Conservation (phyloP, 2,888 invertebrate genomes). For the Macrosiphum euphorbiae region DNA sequence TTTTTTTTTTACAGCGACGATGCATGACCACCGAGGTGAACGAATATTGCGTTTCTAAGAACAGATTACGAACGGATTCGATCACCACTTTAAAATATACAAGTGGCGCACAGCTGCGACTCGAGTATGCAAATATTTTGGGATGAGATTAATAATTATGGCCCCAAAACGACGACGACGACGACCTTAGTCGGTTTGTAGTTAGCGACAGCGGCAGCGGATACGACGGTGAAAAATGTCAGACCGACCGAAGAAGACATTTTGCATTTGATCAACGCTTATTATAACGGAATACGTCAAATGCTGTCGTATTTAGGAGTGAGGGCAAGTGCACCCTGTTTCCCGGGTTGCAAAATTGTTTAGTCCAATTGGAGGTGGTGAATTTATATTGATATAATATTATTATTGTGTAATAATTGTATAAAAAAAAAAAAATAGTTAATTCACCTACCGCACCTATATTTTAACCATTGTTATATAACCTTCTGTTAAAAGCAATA, state of each 20-base stretch:
- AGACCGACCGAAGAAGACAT: background rate
- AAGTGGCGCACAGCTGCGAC: background rate
- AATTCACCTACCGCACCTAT: too few species aligned
- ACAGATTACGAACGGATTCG: background rate
- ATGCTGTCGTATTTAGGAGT: background rate
- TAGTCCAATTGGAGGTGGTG: too few species aligned
- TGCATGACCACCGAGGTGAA: background rate
- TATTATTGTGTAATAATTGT: too few species aligned
- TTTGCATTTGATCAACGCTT: background rate
- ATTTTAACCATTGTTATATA: too few species aligned
- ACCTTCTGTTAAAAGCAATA: too few species aligned
- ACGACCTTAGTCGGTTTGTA: background rate
- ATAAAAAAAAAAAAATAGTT: too few species aligned
- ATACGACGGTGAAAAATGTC: background rate
- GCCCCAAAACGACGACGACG: background rate
- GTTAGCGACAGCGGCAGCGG: background rate
- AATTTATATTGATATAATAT: too few species aligned
- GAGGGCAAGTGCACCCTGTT: too few species aligned
- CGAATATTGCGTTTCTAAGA: background rate
- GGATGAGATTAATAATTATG: background rate
- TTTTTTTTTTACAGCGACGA: background rate
- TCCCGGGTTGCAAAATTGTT: too few species aligned
- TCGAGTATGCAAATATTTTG: background rate
- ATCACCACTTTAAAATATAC: background rate
- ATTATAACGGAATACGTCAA: background rate